Evolutionary conservation across 2,888 invertebrate genomes (phyloP), one percentile per base, ranked within the genome.

Genomic region (Scotopteryx bipunctaria): DNA sequence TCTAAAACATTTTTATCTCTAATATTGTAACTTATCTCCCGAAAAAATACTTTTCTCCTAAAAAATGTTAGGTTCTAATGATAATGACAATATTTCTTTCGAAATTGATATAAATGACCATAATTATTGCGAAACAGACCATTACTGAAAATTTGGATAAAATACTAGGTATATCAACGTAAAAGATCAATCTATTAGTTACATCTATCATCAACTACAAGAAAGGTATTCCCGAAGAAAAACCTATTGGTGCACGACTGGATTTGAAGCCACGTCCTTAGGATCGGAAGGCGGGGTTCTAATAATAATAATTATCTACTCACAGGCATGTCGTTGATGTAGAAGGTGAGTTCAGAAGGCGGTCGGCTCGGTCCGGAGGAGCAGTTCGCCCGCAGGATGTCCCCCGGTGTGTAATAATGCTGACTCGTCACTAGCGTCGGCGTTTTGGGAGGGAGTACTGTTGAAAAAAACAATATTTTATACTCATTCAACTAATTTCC

Each of bases 361-460:
- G 95, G 95, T 47, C 92, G 92, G 55, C 95, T 94, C 8, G 93
- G 93, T 6, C 93, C 92, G 8, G 94, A 92, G 6, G 94, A 92
- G 80, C 95, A 95, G 86, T 95, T 95, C 55, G 95, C 95, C 60
- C 91, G 85, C 60, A 95, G 86, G 37, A 91, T 89, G 67, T 95
- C 95, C 11, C 95, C 95, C 0, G 93, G 92, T 69, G 93, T 93
- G 82, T 95, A 93, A 65, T 94, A 93, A 60, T 93, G 93, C 61
- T 93, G 92, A 67, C 93, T 93, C 6, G 94, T 93, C 68, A 91
- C 91, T 69, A 95, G 93, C 58, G 90, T 86, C 29, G 95, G 95
- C 36, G 92, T 91, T 42, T 91, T 88, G 50, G 93, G 91, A 13
- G 95, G 95, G 6, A 88, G 71, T 5, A 86, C 90, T 90, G 73